Evolutionary conservation across 2,797 vertebrate genomes (phyloP).

Genomic region (Babyrousa celebensis): DNA sequence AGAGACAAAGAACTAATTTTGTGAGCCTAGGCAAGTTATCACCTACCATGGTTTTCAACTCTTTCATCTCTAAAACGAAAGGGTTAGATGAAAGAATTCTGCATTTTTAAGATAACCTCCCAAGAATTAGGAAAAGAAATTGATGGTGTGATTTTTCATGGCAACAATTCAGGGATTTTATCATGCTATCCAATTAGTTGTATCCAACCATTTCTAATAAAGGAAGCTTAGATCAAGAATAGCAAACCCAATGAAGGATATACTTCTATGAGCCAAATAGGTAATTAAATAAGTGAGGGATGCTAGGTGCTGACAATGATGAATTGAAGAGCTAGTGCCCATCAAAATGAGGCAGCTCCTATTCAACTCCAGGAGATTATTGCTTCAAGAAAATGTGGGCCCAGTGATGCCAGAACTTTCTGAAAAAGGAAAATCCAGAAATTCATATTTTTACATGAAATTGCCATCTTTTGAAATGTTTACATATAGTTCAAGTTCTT

Average conservation of each 20-base stretch:
- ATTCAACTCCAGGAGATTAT: constrained; percentile 32
- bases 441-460: constrained; percentile 66
- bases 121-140: constrained; percentile 68
- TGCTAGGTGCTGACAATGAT: neutral
- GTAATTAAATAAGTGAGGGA: constrained; percentile 70
- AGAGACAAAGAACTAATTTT: constrained; percentile 60
- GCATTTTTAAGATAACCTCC: constrained; percentile 53
- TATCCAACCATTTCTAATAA: constrained; percentile 64
- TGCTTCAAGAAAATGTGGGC: constrained; percentile 8
- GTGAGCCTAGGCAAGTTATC: constrained; percentile 44
- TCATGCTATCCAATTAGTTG: constrained; percentile 58
- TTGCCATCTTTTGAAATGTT: constrained; percentile 57
- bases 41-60: neutral
- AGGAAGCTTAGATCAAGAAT: constrained; percentile 43
- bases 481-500: constrained; percentile 16
- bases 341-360: neutral
- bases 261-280: neutral
- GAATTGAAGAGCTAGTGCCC: constrained; percentile 60
- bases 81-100: constrained; percentile 59
- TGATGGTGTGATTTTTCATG: constrained; percentile 12
- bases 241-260: constrained; percentile 43
- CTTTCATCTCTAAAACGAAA: constrained; percentile 64
- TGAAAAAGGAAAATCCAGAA: constrained; percentile 45
- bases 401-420: neutral
- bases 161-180: constrained; percentile 52